Percentiles rank a stretch among this genome's conserved stretches.
These are phyloP conservation scores for Australoheros facetus DNA, from an alignment of 2,797 vertebrate genomes.

Conservation along the genomic window DNA sequence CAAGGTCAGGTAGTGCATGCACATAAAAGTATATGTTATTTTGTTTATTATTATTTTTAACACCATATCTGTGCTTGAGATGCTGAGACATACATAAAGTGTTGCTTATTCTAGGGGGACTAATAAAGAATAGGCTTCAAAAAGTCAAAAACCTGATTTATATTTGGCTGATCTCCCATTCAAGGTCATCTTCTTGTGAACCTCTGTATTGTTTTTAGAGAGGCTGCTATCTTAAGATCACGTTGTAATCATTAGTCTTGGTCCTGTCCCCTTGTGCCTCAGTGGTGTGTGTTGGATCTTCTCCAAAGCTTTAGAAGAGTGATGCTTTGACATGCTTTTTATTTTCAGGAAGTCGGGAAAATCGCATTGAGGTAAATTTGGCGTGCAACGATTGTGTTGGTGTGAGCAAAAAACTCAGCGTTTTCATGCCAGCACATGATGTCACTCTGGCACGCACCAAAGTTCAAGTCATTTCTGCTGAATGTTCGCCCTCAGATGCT, in stretches of 20 bases:
- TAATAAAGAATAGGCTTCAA: background rate
- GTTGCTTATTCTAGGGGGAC: background rate
- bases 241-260: background rate
- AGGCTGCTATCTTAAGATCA: background rate
- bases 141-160: background rate
- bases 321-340: background rate
- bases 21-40: background rate
- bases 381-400: background rate
- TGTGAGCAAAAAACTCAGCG: background rate
- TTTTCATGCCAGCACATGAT: background rate
- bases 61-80: background rate
- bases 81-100: background rate
- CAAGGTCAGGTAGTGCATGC: background rate
- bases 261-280: background rate
- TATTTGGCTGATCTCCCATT: background rate
- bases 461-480: background rate
- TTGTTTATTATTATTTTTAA: background rate
- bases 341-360: background rate
- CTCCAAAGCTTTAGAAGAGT: background rate
- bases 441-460: background rate
- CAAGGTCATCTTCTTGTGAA: background rate
- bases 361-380: background rate
- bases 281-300: background rate
- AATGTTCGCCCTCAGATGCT: slow-evolving; percentile 3
- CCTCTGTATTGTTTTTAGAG: background rate